Evolutionary conservation across 2,888 invertebrate species (phyloP), one percentile per base, ranked within the genome.

Genomic region (Chymomyza amoena): DNA sequence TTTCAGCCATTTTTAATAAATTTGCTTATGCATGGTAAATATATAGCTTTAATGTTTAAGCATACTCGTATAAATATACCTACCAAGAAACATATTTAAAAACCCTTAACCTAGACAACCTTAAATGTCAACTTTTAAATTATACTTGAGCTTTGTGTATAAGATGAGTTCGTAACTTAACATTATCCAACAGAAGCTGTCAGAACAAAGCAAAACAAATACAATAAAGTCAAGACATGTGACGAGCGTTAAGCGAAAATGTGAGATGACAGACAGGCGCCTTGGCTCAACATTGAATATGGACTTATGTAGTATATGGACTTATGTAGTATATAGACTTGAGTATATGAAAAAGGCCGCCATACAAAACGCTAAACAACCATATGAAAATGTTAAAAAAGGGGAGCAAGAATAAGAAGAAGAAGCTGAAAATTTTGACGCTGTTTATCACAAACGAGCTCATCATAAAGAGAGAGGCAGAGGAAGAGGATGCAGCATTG

Each of bases 361-460:
- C 39, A 10, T 45, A 45, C 13, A 45, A 10, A 45, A 45, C 13
- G 39, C n/a, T 10, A 13, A 13, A 13, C 13, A 13, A 45, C 39
- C 13, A 45, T 7, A 45, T 13, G 13, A 45, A 13, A 45, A 45
- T 45, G 13, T 13, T 13, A 45, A 45, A 45, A 45, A 45, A 45
- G 13, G 4, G 13, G 2, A 2, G 13, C 6, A 45, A 10, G 39
- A 15, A 13, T 6, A 36, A 36, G 1, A 9, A 36, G 36, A 6
- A 45, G 39, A 45, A 45, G 39, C 39, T 1, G 39, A 25, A 28
- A 59, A 59, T 25, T 32, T 59, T n/a, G 60, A 16, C 60, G 36
- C 32, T 72, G 72, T 76, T 78, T 67, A 73, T 57, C 57, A 70
- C 73, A 72, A 57, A 69, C 76, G 69, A 68, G 64, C 67, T 25